A percentile compares a stretch with the other conserved stretches of the same genome.
phyloP scores from a whole-genome alignment of 2,113 vertebrate genomes.

The Corapipo altera region DNA sequence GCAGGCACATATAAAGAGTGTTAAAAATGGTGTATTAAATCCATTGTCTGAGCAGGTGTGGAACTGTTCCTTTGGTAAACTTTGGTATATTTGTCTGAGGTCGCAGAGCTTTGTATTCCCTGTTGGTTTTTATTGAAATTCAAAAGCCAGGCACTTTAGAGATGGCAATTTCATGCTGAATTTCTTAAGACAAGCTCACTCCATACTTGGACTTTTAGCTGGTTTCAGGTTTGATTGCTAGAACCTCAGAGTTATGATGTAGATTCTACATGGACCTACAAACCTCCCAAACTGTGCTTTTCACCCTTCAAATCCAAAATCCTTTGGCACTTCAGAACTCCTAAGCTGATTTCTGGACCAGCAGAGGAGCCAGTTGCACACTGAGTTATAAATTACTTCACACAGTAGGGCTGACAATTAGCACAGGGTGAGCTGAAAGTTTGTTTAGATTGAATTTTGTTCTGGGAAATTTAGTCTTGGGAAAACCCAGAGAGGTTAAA shows the following conservation, averaged over 20 bases:
- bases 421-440: neutral
- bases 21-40: neutral
- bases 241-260: neutral
- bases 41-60: neutral
- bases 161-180: neutral
- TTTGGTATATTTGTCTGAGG: neutral
- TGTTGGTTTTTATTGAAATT: neutral
- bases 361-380: neutral
- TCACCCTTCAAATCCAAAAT: neutral
- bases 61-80: neutral
- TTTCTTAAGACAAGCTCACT: neutral
- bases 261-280: neutral
- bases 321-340: neutral
- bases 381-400: neutral
- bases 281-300: neutral
- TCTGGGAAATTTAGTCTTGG: neutral
- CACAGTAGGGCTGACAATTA: neutral
- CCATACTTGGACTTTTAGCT: neutral
- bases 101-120: neutral
- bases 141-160: neutral
- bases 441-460: neutral
- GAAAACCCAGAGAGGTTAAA: neutral
- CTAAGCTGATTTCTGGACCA: neutral
- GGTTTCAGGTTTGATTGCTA: neutral
- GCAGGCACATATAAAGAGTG: neutral